phyloP scores from a whole-genome alignment of 2,113 vertebrate species.

The Agapornis roseicollis region DNA sequence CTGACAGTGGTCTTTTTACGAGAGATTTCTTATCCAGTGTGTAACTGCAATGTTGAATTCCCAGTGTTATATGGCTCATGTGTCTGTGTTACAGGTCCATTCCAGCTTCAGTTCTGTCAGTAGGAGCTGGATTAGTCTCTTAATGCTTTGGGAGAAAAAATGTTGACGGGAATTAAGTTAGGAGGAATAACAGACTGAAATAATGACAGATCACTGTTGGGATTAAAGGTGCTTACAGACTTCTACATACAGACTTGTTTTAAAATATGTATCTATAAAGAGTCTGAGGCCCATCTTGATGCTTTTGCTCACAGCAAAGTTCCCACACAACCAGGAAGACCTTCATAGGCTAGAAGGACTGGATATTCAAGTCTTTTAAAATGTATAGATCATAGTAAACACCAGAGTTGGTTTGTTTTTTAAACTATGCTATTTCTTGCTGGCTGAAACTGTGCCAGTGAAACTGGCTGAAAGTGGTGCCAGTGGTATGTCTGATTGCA shows the following conservation, averaged over 20 bases:
- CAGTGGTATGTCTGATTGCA: conserved; percentile 12
- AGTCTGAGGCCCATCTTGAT: background rate
- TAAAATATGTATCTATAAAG: background rate
- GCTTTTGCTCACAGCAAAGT: background rate
- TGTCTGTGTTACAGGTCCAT: background rate
- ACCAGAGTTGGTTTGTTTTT: conserved; percentile 21
- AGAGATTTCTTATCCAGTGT: background rate
- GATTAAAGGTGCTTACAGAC: background rate
- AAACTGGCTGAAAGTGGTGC: background rate
- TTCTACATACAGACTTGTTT: background rate
- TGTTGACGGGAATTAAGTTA: background rate
- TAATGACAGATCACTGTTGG: background rate
- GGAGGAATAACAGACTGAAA: background rate
- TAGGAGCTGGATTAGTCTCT: background rate
- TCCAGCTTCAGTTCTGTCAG: background rate
- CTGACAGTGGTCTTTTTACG: background rate
- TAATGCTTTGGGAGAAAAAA: background rate
- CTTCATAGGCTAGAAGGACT: background rate
- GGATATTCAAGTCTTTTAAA: background rate
- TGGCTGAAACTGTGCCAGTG: background rate
- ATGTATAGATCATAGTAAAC: background rate
- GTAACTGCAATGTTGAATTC: background rate
- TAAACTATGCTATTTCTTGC: conserved; percentile 1
- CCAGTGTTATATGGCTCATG: background rate
- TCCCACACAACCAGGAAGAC: background rate